A percentile compares a stretch with the other conserved stretches of the same genome.
phyloP scores from a whole-genome alignment of 2,797 vertebrate species.

The Anguilla anguilla region DNA sequence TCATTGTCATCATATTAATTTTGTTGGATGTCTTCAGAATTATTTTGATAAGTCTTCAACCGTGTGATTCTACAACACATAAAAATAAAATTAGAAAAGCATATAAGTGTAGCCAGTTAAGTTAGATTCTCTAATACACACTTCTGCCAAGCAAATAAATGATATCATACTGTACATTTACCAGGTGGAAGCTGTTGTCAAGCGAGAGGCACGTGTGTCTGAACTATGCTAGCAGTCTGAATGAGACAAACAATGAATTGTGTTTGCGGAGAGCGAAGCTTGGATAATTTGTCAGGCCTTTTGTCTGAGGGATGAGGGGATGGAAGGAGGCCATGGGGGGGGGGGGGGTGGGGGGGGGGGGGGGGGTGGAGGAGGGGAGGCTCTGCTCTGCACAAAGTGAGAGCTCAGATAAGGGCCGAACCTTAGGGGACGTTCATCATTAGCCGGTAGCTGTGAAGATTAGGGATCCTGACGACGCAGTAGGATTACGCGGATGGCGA shows the following conservation, averaged over 20 bases:
- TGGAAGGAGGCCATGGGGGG: constrained; percentile 61
- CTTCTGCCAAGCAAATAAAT: too few relatives aligned
- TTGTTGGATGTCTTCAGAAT: neutral
- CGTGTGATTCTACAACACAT: too few relatives aligned
- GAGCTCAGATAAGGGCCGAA: constrained; percentile 80
- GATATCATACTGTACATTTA: neutral
- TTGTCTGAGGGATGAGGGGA: constrained; percentile 77
- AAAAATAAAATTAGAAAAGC: too few relatives aligned
- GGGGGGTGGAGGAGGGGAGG: constrained; percentile 45
- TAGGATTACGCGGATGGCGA: constrained; percentile 82
- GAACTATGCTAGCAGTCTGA: constrained; percentile 67
- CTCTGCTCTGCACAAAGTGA: constrained; percentile 85
- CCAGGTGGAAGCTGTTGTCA: neutral
- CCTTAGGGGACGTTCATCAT: constrained; percentile 87
- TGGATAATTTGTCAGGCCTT: constrained; percentile 79
- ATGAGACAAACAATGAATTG: constrained; percentile 77
- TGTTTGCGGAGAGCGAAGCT: constrained; percentile 77
- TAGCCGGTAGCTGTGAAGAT: constrained; percentile 85
- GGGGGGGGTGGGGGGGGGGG: constrained; percentile 20
- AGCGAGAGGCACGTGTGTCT: neutral
- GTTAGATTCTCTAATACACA: too few relatives aligned
- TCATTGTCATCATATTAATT: neutral
- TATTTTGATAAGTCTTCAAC: too few relatives aligned
- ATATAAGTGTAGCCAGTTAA: too few relatives aligned
- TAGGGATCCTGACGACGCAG: constrained; percentile 77